Percentiles rank a stretch among this genome's conserved stretches.
phyloP scores from a whole-genome alignment of 2,888 invertebrate species.

The Scaptomyza polygonia region DNA sequence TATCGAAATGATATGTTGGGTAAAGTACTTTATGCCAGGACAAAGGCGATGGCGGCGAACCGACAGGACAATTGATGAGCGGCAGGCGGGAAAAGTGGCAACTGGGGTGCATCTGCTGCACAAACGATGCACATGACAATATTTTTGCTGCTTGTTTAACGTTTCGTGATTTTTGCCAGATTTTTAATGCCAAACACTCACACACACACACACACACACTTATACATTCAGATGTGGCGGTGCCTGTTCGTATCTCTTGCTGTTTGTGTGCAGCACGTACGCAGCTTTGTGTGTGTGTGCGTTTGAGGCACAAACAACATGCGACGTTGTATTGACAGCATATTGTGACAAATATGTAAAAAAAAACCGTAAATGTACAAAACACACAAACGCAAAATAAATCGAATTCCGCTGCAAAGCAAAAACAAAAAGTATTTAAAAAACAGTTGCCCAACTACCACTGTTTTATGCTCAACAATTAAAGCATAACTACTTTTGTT shows the following conservation, averaged over 20 bases:
- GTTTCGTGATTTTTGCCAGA: constrained; percentile 78
- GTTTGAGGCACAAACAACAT: constrained; percentile 64
- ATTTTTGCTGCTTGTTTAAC: constrained; percentile 75
- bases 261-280: constrained; percentile 65
- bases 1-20: constrained; percentile 76
- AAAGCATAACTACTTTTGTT: constrained; percentile 2
- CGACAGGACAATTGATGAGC: constrained; percentile 25
- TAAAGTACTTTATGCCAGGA: constrained; percentile 59
- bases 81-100: not conserved
- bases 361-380: constrained; percentile 25
- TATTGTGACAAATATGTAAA: constrained; percentile 78
- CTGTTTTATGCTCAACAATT: constrained; percentile 2
- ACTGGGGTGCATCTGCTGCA: constrained; percentile 25
- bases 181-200: constrained; percentile 65
- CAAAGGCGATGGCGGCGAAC: constrained; percentile 16
- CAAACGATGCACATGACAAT: constrained; percentile 69
- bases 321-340: constrained; percentile 73
- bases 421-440: constrained; percentile 34
- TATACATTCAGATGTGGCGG: constrained; percentile 30
- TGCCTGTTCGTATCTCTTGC: constrained; percentile 41
- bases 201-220: constrained; percentile 33
- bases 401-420: constrained; percentile 44
- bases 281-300: constrained; percentile 27
- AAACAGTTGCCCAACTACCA: constrained; percentile 1
- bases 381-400: constrained; percentile 49